phyloP scores from a whole-genome alignment of 2,113 vertebrate genomes.

The Meleagris gallopavo region DNA sequence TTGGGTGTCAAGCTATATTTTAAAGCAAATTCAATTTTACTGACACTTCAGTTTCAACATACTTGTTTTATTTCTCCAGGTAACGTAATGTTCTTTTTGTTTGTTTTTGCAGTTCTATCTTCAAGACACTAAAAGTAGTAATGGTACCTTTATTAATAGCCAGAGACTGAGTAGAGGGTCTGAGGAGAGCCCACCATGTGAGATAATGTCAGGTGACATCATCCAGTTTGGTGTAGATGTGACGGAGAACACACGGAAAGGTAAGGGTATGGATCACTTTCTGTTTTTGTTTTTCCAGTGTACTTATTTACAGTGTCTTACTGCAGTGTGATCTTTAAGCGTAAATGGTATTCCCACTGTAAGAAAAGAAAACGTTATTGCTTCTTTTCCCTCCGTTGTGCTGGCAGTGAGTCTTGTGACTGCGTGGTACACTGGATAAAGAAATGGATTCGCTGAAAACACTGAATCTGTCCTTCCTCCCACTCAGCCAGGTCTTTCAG shows the following conservation, averaged over 20 bases:
- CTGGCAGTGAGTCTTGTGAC: not conserved
- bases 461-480: rapidly evolving
- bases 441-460: not conserved
- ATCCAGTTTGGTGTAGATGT: constrained; percentile 99
- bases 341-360: not conserved
- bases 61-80: not conserved
- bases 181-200: constrained; percentile 97
- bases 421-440: not conserved
- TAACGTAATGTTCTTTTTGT: not conserved
- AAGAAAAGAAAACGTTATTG: not conserved
- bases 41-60: not conserved
- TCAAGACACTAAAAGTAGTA: constrained; percentile 99
- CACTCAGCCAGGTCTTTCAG: not conserved
- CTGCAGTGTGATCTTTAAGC: not conserved
- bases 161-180: constrained; percentile 98
- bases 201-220: constrained; percentile 97
- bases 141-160: constrained; percentile 99
- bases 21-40: not conserved
- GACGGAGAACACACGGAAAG: constrained; percentile 99
- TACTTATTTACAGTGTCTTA: not conserved
- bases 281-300: not conserved
- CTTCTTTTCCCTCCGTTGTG: not conserved
- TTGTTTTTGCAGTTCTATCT: constrained; percentile 92
- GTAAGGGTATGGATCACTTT: constrained; percentile 79
- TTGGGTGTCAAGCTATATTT: not conserved